Evolutionary conservation across 2,113 vertebrate species (phyloP), one percentile per base, ranked within the genome.

Genomic region (Carassius gibelio): DNA sequence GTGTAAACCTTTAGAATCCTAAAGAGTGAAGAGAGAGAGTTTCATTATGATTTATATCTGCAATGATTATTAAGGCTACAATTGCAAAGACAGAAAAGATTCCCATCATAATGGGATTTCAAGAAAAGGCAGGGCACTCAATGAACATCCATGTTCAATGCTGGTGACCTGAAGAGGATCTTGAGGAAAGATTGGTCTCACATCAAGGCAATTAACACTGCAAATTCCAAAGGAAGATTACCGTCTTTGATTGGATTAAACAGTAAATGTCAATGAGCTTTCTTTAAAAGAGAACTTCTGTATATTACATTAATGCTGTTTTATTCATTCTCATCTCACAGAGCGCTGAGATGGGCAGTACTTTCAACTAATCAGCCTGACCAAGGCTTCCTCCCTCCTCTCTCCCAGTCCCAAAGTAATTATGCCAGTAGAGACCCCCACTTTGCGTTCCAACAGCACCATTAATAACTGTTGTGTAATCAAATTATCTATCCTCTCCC

Each of bases 391-490:
- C 48, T 64, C 38, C 36, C 79, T 15, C 36, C 19, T 74, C 64
- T 34, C 66, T 78, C 80, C 17, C 4, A 15, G 48, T 68, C 85
- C 57, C 38, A 38, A 48, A 82, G 68, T 85, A 85, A 89, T 86
- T 88, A 66, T 17, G 57, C 42, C 82, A 76, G 45, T 86, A 26
- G 80, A 61, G 80, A 78, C 82, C 75, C 75, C 78, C 86, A 68
- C 75, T 77, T 57, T 36, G 42, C 61, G 30, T 85, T 38, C 23
- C 82, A 82, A 81, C 23, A 59, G 81, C 61, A 48, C 83, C 89
- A 90, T 92, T 91, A 91, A 92, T 89, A 88, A 87, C 62, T 84
- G 74, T 85, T 84, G 84, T 87, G 85, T 90, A 87, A 91, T 92
- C 74, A 87, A 91, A 91, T 92, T 83, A 93, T 64, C 38, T 3